These are phyloP conservation scores for Orcinus orca DNA, from an alignment of 2,113 vertebrate genomes.

Conservation along the genomic window DNA sequence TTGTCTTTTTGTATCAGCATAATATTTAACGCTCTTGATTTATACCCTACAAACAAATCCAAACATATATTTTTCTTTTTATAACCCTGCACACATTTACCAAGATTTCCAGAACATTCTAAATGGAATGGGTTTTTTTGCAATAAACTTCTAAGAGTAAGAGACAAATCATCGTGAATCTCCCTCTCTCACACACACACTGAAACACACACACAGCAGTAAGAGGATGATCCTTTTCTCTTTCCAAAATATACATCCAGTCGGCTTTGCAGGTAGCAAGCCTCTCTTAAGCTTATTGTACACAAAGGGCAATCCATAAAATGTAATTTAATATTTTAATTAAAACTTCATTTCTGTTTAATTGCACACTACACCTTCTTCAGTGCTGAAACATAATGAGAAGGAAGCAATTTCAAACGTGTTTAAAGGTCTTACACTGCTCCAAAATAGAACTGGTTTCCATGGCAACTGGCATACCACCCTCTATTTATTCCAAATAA, in stretches of 20 bases:
- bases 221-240: neutral
- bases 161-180: neutral
- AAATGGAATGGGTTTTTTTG: neutral
- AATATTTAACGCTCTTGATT: neutral
- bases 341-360: constrained; percentile 68
- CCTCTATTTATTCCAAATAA: constrained; percentile 71
- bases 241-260: neutral
- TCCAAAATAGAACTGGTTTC: constrained; percentile 54
- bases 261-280: neutral
- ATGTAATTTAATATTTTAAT: constrained; percentile 73
- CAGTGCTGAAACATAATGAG: constrained; percentile 52
- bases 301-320: constrained; percentile 47
- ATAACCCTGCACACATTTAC: neutral
- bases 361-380: constrained; percentile 63
- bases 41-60: neutral
- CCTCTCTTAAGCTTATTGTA: neutral
- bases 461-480: constrained; percentile 75
- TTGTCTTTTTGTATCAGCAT: neutral
- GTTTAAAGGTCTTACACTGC: constrained; percentile 34
- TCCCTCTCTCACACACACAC: neutral
- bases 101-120: neutral
- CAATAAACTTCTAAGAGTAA: neutral
- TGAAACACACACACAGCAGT: neutral
- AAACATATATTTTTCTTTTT: neutral
- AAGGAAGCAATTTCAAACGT: constrained; percentile 53